A percentile compares a stretch with the other conserved stretches of the same genome.
Evolutionary conservation across 2,888 invertebrate species (phyloP).

Genomic region (Osedax frankpressi): DNA sequence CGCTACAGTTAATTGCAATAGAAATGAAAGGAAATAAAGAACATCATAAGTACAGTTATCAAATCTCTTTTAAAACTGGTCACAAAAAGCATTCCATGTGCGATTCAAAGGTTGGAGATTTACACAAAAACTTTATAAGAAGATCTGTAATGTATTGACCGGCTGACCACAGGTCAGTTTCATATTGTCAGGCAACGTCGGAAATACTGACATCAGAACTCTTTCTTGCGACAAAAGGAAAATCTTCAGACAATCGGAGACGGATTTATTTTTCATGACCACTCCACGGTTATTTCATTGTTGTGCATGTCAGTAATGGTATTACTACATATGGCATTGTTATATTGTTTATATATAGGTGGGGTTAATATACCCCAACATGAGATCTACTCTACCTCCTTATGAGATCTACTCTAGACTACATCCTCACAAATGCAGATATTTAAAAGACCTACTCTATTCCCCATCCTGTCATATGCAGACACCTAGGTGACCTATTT

Average conservation of each 20-base stretch:
- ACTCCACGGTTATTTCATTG: constrained; percentile 34
- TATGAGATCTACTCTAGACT: too few species aligned
- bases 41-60: constrained; percentile 47
- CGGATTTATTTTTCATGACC: constrained; percentile 47
- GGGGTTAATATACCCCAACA: too few species aligned
- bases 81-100: constrained; percentile 41
- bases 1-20: too few species aligned
- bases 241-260: constrained; percentile 42
- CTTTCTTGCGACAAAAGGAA: constrained; percentile 44
- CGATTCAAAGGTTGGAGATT: constrained; percentile 38
- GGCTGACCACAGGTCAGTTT: constrained; percentile 38
- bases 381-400: too few species aligned
- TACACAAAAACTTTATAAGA: background rate
- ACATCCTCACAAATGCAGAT: too few species aligned
- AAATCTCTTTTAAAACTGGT: constrained; percentile 47
- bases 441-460: too few species aligned
- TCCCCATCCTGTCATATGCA: too few species aligned
- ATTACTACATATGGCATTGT: background rate
- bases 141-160: background rate
- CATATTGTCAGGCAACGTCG: constrained; percentile 47
- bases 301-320: background rate
- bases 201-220: constrained; percentile 45
- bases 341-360: too few species aligned
- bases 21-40: background rate
- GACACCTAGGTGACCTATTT: too few species aligned